A percentile compares a stretch with the other conserved stretches of the same genome.
Evolutionary conservation across 2,797 vertebrate genomes (phyloP).

Genomic region (Melopsittacus undulatus): DNA sequence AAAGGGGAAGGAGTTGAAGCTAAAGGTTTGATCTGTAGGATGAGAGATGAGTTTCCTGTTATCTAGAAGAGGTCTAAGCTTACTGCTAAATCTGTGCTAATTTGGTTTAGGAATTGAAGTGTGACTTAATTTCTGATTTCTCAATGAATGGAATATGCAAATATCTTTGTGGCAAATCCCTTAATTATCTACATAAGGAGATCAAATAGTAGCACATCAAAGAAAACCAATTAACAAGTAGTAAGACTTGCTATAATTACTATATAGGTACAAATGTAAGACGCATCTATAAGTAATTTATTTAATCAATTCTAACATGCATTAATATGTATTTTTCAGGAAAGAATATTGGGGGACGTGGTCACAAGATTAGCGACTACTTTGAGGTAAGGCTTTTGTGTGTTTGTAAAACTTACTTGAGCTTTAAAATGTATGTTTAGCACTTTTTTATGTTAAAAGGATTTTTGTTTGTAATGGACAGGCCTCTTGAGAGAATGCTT

Average conservation of each 20-base stretch:
- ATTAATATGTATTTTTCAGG: conserved; percentile 77
- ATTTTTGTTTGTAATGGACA: not conserved
- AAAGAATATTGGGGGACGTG: conserved; percentile 88
- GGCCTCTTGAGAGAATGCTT: not conserved
- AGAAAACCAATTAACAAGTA: not conserved
- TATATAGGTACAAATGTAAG: not conserved
- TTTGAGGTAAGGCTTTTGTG: conserved; percentile 91
- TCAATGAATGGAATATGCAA: not conserved
- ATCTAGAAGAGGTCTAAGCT: not conserved
- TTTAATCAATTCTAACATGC: not conserved
- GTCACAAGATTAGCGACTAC: conserved; percentile 99
- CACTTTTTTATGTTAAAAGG: not conserved
- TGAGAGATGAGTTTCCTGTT: not conserved
- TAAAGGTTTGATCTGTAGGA: not conserved
- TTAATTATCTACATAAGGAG: not conserved
- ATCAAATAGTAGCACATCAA: not conserved
- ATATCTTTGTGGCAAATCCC: not conserved
- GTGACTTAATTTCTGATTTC: not conserved
- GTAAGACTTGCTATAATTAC: not conserved
- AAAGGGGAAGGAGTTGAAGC: not conserved
- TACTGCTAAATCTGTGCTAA: not conserved
- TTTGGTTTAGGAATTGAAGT: not conserved
- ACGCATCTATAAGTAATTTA: not conserved
- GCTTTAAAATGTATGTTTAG: not conserved
- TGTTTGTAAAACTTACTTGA: not conserved